These are phyloP conservation scores for Trachemys scripta DNA, from an alignment of 2,113 vertebrate genomes.

Conservation along the genomic window DNA sequence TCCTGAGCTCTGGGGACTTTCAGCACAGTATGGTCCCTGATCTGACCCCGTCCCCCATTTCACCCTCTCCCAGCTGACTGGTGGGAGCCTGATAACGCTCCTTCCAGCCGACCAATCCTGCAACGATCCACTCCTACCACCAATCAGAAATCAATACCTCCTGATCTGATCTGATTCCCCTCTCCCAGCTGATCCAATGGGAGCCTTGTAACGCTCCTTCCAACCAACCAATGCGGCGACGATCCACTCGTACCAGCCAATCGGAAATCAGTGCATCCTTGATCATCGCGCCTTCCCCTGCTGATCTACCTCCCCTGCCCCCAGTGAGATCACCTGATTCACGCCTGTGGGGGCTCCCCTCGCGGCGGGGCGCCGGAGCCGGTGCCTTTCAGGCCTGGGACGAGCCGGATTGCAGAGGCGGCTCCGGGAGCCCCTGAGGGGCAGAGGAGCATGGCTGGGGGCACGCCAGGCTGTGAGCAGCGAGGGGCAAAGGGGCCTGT, in stretches of 20 bases:
- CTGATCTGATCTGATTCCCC: not conserved
- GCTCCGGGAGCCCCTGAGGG: not conserved
- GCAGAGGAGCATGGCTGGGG: not conserved
- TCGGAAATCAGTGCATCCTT: not conserved
- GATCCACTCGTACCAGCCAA: not conserved
- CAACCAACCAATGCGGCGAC: not conserved
- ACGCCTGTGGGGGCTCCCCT: not conserved
- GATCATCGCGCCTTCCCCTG: no score
- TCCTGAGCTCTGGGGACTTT: not conserved
- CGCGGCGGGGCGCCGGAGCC: no score
- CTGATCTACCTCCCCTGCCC: not conserved
- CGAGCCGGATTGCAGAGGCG: not conserved
- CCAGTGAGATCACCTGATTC: not conserved
- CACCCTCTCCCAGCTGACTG: not conserved
- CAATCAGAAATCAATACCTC: not conserved
- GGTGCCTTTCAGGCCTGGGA: not conserved
- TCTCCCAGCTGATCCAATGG: not conserved
- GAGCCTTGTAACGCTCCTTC: not conserved
- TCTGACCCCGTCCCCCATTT: not conserved
- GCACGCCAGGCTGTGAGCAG: not conserved
- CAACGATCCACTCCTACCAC: not conserved
- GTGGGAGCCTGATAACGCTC: no score
- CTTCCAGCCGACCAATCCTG: not conserved
- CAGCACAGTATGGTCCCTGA: not conserved
- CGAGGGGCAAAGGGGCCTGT: not conserved